A percentile compares a stretch with the other conserved stretches of the same genome.
These are phyloP conservation scores for Apaloderma vittatum DNA, from an alignment of 2,113 vertebrate species.

Conservation along the genomic window DNA sequence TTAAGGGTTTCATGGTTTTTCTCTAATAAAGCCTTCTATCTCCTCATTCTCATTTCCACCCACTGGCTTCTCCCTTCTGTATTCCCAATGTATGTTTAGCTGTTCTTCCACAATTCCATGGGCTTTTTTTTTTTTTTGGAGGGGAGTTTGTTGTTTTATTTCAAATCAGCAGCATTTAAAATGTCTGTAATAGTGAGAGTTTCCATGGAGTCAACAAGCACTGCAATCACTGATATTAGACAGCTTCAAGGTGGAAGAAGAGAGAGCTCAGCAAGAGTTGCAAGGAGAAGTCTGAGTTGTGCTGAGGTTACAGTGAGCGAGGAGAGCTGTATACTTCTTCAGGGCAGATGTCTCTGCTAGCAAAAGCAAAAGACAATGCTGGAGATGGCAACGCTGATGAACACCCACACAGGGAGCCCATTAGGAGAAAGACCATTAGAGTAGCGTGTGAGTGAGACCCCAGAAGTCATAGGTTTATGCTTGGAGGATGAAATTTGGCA, in stretches of 20 bases:
- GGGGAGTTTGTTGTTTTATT: background rate
- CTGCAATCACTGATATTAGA: background rate
- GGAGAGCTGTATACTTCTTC: background rate
- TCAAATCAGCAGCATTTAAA: background rate
- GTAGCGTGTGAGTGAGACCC: background rate
- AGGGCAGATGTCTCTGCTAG: background rate
- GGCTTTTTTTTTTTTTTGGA: accelerated
- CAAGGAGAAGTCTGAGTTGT: background rate
- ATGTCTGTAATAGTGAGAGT: background rate
- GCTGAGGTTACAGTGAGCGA: background rate
- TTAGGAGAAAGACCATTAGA: background rate
- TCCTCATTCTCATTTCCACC: background rate
- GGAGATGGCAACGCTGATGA: background rate
- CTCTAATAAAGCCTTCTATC: background rate
- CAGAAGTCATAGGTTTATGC: background rate
- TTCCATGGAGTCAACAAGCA: background rate
- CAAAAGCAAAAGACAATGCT: background rate
- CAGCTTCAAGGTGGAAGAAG: background rate
- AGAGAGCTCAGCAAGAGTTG: background rate
- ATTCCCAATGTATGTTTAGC: background rate
- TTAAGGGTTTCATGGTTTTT: background rate
- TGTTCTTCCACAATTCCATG: background rate
- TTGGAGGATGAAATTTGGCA: background rate
- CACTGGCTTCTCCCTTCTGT: background rate
- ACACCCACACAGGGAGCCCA: background rate